Base-by-base conservation (phyloP, 2,888 invertebrate species). In the Mamestra brassicae region DNA sequence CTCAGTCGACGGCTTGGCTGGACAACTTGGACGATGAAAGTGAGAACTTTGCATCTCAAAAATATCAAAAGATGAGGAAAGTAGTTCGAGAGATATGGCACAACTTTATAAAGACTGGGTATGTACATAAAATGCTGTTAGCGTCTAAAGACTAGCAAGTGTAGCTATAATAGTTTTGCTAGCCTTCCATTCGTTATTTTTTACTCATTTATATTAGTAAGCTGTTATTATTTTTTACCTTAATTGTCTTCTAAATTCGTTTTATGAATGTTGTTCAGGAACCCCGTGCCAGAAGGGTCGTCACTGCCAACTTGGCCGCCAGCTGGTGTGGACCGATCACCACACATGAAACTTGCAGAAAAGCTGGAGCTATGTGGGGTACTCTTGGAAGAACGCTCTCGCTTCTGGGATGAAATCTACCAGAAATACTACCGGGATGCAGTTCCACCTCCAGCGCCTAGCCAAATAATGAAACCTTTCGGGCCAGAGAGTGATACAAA, bases 31-130 rank as follows among this genome's bases (percentile, higher is more conserved):
- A 89, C 47, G 76, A 58, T 17, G 67, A 2, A 6, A 54, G 17
- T 11, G 86, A 88, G 52, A 71, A 26, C 34, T 38, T n/a, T 34
- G 15, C 78, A 36, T 80, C 90, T 5, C 71, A 82, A 34, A 87
- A 88, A 17, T 88, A 67, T 50, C 77, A 75, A 34, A 84, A 85
- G 3, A 83, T 90, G 74, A 90, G 87, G 61, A 61, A 67, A 2
- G 66, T 67, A 0, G 69, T 90, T 10, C 84, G 90, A 60, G 85
- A 90, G 57, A 74, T 92, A 11, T 92, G 92, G 92, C 81, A 86
- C 6, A 91, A 91, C 66, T 93, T 92, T 64, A 85, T 92, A 8
- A 91, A 87, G 65, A 89, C 88, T 8, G 90, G 92, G 93, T 93
- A 78, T 86, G 89, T 74, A 34, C 26, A n/a, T 8, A 26, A 3